These are phyloP conservation scores for Dermolepida albohirtum DNA, from an alignment of 2,888 invertebrate species.

Conservation along the genomic window DNA sequence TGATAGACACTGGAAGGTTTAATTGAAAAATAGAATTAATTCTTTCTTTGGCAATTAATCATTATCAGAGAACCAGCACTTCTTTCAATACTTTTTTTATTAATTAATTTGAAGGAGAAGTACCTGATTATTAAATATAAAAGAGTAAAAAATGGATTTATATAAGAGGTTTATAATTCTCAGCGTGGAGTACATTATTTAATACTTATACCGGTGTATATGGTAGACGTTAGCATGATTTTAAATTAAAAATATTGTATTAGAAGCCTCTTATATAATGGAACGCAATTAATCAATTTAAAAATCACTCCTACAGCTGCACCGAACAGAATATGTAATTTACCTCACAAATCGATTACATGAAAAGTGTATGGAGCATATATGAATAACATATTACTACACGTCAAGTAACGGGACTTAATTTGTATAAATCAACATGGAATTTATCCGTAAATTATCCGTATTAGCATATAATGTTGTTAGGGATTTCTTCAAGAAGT, in stretches of 20 bases:
- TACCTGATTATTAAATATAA: no score
- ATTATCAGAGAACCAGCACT: no score
- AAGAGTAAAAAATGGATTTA: no score
- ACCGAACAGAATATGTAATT: constrained; percentile 12
- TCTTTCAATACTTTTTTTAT: no score
- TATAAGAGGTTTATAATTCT: no score
- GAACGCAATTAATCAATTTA: constrained; percentile 13
- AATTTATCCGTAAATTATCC: constrained; percentile 14
- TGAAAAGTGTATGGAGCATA: not conserved
- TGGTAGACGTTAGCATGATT: not conserved
- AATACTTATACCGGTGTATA: no score
- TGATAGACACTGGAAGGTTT: no score
- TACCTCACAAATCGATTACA: constrained; percentile 14
- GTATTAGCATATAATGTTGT: constrained; percentile 15
- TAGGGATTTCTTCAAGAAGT: constrained; percentile 10
- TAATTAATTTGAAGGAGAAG: no score
- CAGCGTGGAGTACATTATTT: no score
- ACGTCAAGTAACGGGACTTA: constrained; percentile 18
- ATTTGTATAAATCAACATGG: constrained; percentile 29
- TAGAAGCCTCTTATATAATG: not conserved
- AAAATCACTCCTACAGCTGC: constrained; percentile 10
- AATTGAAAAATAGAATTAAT: no score
- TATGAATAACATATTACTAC: constrained; percentile 2
- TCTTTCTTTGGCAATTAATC: no score
- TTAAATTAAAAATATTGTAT: not conserved